Base-by-base conservation (phyloP, 2,113 vertebrate species). In the Oreochromis spilurus region DNA sequence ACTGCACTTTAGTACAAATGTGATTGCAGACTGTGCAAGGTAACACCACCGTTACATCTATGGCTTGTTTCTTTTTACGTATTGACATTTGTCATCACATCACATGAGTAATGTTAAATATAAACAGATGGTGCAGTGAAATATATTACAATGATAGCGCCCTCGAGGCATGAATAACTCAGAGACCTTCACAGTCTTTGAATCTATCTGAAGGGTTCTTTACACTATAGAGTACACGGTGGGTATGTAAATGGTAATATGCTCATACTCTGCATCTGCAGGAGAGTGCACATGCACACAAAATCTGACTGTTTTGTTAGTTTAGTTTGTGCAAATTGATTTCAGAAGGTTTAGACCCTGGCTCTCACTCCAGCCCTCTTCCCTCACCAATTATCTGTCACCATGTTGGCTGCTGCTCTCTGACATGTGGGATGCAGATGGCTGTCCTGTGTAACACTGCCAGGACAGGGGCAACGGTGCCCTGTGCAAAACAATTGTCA, bases 381-480 rank as follows among this genome's bases (percentile, higher is more conserved):
- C 83, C 83, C 84, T 87, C 79, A 78, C 84, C 88, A 92, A 91
- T 94, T 92, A 91, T 86, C 81, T 83, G 84, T 83, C 87, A 89
- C 50, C 60, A 13, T 85, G 87, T 93, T 94, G 94, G 92, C 92
- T 40, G 84, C 84, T 45, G 88, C 84, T 92, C 91, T 87, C 87
- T 88, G 90, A 90, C 89, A 87, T 82, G 90, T 84, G 92, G 87
- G 83, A 89, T 90, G 86, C 93, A 95, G 93, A 93, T 94, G 93
- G 93, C 83, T 40, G 4, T 79, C 52, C 40, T 79, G 80, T 89
- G 81, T 65, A 80, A 48, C 83, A 2, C 50, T 89, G 94, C 89
- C 94, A 93, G 87, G 82, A 90, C 79, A 87, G 88, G 88, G 84
- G 86, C 80, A 85, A 91, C 80, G 79, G 90, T 79, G 92, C 87